phyloP scores from a whole-genome alignment of 2,113 vertebrate species.

The Setophaga petechia region DNA sequence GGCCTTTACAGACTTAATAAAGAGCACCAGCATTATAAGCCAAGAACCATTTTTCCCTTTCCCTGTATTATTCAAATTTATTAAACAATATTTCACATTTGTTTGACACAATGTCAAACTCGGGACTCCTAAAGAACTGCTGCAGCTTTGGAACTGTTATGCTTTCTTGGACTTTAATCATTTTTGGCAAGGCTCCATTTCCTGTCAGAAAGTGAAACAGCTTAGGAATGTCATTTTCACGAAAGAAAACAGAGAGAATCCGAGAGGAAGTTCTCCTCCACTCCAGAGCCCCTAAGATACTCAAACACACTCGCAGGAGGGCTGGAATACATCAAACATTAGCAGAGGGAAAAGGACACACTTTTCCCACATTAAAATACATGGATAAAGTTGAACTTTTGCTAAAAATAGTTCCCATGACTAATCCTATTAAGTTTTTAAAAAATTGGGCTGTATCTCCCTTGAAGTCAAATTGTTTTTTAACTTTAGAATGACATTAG shows the following conservation, averaged over 20 bases:
- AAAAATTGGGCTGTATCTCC: conserved; percentile 78
- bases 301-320: conserved; percentile 85
- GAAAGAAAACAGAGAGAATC: conserved; percentile 99
- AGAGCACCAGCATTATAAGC: conserved; percentile 72
- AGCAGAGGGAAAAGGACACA: conserved; percentile 95
- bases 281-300: conserved; percentile 90
- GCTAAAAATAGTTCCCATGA: conserved; percentile 95
- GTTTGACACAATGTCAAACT: conserved; percentile 92
- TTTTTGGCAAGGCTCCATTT: conserved; percentile 94
- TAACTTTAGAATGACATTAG: conserved; percentile 66
- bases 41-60: conserved; percentile 81
- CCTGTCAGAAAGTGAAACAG: conserved; percentile 99
- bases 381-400: conserved; percentile 93
- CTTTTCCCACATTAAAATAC: conserved; percentile 99
- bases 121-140: conserved; percentile 83
- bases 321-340: conserved; percentile 98
- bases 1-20: conserved; percentile 76
- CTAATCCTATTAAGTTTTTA: conserved; percentile 85
- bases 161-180: conserved; percentile 96
- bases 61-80: conserved; percentile 87
- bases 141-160: conserved; percentile 87
- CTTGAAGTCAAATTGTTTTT: conserved; percentile 78
- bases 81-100: conserved; percentile 91
- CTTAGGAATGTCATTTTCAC: conserved; percentile 99
- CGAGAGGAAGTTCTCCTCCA: conserved; percentile 97